phyloP scores from a whole-genome alignment of 2,797 vertebrate species.

The Hypotaenidia philippensis region DNA sequence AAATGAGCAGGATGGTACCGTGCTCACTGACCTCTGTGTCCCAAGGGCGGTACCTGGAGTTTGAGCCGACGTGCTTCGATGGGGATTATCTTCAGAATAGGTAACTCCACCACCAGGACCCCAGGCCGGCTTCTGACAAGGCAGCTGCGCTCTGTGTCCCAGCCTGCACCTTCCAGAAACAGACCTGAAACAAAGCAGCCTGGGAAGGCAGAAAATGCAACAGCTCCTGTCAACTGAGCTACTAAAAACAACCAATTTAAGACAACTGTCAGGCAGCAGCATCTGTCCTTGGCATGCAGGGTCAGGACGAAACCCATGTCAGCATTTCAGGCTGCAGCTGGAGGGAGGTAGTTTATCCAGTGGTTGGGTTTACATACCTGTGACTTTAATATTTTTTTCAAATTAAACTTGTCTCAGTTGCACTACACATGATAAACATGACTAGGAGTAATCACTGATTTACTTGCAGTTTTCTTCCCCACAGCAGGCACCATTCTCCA shows the following conservation, averaged over 20 bases:
- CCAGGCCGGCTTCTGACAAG: constrained; percentile 90
- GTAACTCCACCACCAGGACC: constrained; percentile 88
- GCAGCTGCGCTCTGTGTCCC: constrained; percentile 88
- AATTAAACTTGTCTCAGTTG: background rate
- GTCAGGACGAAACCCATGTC: background rate
- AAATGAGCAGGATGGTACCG: no score
- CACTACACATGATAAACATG: background rate
- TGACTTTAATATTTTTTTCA: background rate
- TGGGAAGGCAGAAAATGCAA: constrained; percentile 32
- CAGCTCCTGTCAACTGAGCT: rapidly evolving
- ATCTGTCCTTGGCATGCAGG: background rate
- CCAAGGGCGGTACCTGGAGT: constrained; percentile 84
- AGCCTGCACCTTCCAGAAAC: constrained; percentile 94
- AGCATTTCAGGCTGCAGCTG: background rate
- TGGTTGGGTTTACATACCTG: background rate
- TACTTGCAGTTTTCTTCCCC: background rate
- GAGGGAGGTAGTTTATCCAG: background rate
- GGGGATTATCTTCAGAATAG: constrained; percentile 92
- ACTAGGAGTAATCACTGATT: background rate
- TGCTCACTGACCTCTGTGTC: background rate
- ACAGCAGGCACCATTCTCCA: no score
- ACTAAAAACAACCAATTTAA: rapidly evolving
- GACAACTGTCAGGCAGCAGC: background rate
- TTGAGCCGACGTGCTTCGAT: constrained; percentile 86
- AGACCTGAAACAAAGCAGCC: constrained; percentile 94